phyloP scores from a whole-genome alignment of 2,888 invertebrate genomes.

The Shargacucullia verbasci region DNA sequence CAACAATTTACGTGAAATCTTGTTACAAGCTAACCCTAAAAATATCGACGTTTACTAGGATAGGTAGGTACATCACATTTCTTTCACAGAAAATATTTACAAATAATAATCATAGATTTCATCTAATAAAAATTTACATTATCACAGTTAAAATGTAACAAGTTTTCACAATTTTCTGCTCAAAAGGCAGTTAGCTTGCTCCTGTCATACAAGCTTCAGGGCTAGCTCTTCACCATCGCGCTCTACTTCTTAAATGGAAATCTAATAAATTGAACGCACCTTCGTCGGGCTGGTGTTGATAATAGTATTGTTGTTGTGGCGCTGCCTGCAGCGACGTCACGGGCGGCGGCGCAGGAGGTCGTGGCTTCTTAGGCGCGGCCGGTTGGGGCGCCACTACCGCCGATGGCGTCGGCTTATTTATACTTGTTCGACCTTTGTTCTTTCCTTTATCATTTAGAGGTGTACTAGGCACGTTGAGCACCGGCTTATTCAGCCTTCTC shows the following conservation, averaged over 20 bases:
- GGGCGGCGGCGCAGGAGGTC: constrained; percentile 82
- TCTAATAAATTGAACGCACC: constrained; percentile 90
- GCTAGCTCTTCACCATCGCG: constrained; percentile 90
- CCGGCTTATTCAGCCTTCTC: constrained; percentile 84
- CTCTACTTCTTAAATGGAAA: constrained; percentile 89
- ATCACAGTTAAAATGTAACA: constrained; percentile 89
- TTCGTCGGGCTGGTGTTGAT: constrained; percentile 89
- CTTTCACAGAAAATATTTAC: constrained; percentile 83
- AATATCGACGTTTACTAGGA: constrained; percentile 79
- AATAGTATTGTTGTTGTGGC: constrained; percentile 88
- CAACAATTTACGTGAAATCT: constrained; percentile 87
- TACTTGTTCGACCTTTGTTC: constrained; percentile 75
- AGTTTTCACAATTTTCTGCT: constrained; percentile 85
- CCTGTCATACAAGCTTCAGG: constrained; percentile 90
- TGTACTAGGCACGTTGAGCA: constrained; percentile 86
- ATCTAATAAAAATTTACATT: constrained; percentile 87
- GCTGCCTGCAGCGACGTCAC: constrained; percentile 81
- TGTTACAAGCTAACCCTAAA: constrained; percentile 88
- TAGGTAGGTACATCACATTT: constrained; percentile 84
- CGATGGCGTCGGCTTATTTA: constrained; percentile 76
- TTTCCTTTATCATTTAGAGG: constrained; percentile 84
- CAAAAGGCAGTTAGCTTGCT: constrained; percentile 86
- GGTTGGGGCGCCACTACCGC: constrained; percentile 84
- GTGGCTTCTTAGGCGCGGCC: constrained; percentile 85
- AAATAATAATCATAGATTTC: constrained; percentile 84